Conservation (phyloP, 2,113 vertebrate species). For the Zingel zingel region DNA sequence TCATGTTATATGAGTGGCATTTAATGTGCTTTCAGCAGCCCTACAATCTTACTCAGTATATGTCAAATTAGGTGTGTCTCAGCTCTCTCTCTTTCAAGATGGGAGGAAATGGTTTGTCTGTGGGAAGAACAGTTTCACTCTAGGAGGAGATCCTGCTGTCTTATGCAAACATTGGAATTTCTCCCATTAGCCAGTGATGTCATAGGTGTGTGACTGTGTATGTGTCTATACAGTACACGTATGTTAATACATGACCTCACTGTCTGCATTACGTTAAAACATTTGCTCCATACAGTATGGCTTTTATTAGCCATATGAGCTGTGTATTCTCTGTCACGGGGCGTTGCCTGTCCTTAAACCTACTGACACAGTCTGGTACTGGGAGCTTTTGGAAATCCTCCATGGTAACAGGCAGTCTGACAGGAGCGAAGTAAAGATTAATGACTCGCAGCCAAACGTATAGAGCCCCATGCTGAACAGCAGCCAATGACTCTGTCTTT, state of each 20-base stretch:
- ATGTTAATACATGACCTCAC: conserved; percentile 45
- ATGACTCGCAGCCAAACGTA: conserved; percentile 73
- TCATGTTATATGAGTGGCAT: conserved; percentile 57
- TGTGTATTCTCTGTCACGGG: conserved; percentile 38
- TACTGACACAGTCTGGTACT: conserved; percentile 65
- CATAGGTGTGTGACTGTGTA: conserved; percentile 14
- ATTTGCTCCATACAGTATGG: conserved; percentile 38
- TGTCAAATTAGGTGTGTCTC: conserved; percentile 52
- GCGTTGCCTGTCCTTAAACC: conserved; percentile 57
- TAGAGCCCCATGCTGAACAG: conserved; percentile 71
- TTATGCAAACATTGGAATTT: conserved; percentile 50
- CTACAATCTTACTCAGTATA: conserved; percentile 68
- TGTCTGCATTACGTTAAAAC: conserved; percentile 46
- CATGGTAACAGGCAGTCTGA: conserved; percentile 66
- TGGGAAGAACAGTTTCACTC: conserved; percentile 30
- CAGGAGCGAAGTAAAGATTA: conserved; percentile 78
- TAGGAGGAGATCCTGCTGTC: conserved; percentile 26
- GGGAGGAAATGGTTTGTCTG: conserved; percentile 43
- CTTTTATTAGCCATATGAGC: conserved; percentile 49
- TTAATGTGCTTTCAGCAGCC: conserved; percentile 55
- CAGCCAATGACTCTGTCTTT: conserved; percentile 79
- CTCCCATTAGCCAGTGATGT: conserved; percentile 46
- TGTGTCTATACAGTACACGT: not conserved
- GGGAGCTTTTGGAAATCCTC: conserved; percentile 65
- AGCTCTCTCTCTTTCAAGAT: conserved; percentile 40